Conservation (phyloP, 2,113 vertebrate genomes). For the Phylloscopus whistleri region DNA sequence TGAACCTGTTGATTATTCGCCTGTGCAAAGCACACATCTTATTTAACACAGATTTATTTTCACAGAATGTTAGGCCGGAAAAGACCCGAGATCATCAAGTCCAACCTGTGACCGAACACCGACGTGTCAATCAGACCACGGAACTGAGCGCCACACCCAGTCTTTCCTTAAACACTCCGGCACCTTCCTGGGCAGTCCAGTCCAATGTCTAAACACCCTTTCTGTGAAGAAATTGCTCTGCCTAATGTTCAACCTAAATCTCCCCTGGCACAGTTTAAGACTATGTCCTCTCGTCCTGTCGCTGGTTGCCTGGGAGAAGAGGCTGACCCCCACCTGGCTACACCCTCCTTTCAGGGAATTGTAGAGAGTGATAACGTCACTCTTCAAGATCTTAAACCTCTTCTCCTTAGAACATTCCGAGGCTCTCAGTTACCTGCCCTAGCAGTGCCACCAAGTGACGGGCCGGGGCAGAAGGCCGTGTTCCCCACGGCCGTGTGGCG, state of each 20-base stretch:
- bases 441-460: slow-evolving; percentile 12
- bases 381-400: neutral
- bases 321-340: neutral
- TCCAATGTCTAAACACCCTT: neutral
- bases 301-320: neutral
- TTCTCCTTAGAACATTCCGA: neutral
- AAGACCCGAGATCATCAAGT: neutral
- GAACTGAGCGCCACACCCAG: neutral
- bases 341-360: neutral
- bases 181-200: neutral
- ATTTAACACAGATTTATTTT: neutral
- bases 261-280: neutral
- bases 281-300: neutral
- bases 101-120: neutral
- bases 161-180: neutral
- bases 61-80: neutral
- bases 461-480: neutral
- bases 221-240: neutral
- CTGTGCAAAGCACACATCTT: neutral
- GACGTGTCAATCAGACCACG: neutral
- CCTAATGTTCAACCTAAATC: neutral
- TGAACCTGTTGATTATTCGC: too few relatives aligned
- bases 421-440: neutral
- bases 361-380: neutral
- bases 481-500: neutral